Evolutionary conservation across 2,113 vertebrate genomes (phyloP), one percentile per base, ranked within the genome.

Genomic region (Oceanodroma tethys): DNA sequence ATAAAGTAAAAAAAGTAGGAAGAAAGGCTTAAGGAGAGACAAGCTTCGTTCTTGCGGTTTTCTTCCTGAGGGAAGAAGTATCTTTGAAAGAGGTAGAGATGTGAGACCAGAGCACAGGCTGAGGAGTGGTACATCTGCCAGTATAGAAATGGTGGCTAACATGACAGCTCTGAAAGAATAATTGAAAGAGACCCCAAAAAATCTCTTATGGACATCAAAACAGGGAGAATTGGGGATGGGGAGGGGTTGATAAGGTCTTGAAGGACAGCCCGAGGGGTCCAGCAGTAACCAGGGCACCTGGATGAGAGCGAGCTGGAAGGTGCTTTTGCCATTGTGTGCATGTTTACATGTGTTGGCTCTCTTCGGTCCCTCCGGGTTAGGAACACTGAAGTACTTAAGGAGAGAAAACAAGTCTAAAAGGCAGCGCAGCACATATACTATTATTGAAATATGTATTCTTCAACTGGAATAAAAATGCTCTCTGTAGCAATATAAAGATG

Each of bases 311-410:
- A 66, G n/a, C 18, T 38, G 67, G 29, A 23, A 78, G 55, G 13
- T 30, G 48, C 21, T 70, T 76, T 81, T 50, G n/a, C 45, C 7
- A 1, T 3, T 2, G 11, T 42, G 7, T 11, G 3, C 20, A 6
- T 11, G 25, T 59, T 72, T 59, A n/a, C 4, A 4, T 11, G 13
- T 26, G 18, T 6, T 80, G 38, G 38, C 38, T 30, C 11, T 40
- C 14, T 47, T 40, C 43, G 42, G 25, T 43, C 58, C 29, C 58
- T 71, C 38, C 1, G 7, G 15, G 18, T 4, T 63, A 50, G 67
- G n/a, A 55, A 14, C 5, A 3, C 0, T 2, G 10, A 47, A 47
- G 42, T 53, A 21, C 34, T 79, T 15, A 1, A 25, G 55, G 43
- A 81, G 62, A 58, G 48, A 29, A 52, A 82, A 36, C 9, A 47